Conservation (phyloP, 2,797 vertebrate genomes). For the Rhodeus uyekii region DNA sequence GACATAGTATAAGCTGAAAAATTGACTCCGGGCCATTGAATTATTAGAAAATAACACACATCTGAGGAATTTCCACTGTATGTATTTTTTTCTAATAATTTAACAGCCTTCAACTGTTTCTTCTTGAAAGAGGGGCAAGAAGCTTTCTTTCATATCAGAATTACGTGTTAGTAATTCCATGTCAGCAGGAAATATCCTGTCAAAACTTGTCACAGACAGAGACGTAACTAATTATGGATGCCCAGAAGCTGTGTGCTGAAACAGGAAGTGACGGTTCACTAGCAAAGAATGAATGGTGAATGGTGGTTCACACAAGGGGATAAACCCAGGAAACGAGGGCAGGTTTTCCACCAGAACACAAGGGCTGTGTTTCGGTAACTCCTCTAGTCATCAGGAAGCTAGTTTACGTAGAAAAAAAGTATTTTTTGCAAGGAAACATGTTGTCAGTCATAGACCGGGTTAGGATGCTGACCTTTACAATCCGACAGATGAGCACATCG, state of each 20-base stretch:
- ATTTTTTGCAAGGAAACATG: not conserved
- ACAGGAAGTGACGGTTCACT: constrained; percentile 50
- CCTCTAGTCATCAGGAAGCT: constrained; percentile 23
- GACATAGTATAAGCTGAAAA: not conserved
- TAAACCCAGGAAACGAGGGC: constrained; percentile 24
- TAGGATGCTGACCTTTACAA: constrained; percentile 87
- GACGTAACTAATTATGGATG: constrained; percentile 30
- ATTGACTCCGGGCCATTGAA: not conserved
- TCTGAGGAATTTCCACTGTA: not conserved
- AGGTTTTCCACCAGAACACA: constrained; percentile 45
- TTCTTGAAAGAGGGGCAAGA: not conserved
- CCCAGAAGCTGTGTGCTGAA: constrained; percentile 23
- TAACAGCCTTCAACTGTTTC: not conserved
- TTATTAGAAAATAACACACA: too few species aligned
- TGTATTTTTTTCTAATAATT: not conserved
- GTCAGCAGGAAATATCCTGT: constrained; percentile 19
- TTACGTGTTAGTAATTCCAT: not conserved
- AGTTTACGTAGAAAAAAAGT: not conserved
- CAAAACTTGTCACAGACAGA: not conserved
- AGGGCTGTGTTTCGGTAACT: constrained; percentile 41
- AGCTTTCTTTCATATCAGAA: not conserved
- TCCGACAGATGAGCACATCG: constrained; percentile 95
- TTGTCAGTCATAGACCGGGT: not conserved
- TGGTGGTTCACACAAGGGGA: constrained; percentile 34
- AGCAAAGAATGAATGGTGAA: constrained; percentile 20